Conservation (phyloP, 2,888 invertebrate species). For the Lepetodrilus schrolli region DNA sequence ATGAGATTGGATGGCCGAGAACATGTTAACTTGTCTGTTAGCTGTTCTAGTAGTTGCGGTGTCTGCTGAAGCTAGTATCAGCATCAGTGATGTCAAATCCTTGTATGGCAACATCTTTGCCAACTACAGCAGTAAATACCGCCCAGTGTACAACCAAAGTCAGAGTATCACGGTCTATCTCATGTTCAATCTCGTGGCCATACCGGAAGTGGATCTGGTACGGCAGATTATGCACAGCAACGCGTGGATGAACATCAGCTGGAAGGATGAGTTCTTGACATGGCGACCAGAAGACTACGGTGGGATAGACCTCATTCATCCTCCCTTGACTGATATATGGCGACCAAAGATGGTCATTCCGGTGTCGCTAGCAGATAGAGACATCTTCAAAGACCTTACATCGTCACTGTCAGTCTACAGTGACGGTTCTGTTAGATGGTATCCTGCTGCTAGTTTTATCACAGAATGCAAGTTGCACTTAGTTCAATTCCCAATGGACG, state of each 20-base stretch:
- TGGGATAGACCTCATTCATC: not conserved
- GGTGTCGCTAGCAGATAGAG: not conserved
- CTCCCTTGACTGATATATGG: too few species aligned
- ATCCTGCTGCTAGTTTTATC: not conserved
- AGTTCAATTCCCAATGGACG: not conserved
- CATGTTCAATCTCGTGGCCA: not conserved
- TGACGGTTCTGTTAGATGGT: not conserved
- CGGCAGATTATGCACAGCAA: not conserved
- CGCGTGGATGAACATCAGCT: not conserved
- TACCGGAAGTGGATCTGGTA: not conserved
- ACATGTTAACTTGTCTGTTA: too few species aligned
- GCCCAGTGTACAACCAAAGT: constrained; percentile 8
- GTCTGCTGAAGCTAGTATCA: too few species aligned
- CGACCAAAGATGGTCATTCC: not conserved
- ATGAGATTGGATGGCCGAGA: too few species aligned
- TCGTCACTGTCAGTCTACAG: not conserved
- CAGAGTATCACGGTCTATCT: not conserved
- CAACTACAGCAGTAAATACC: not conserved
- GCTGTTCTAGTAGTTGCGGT: too few species aligned
- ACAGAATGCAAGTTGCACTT: not conserved
- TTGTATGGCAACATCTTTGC: not conserved
- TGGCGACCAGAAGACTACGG: not conserved
- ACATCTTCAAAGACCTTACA: not conserved
- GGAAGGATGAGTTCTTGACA: constrained; percentile 10
- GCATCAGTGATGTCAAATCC: not conserved